phyloP scores from a whole-genome alignment of 2,797 vertebrate genomes.

The Ammospiza maritima region DNA sequence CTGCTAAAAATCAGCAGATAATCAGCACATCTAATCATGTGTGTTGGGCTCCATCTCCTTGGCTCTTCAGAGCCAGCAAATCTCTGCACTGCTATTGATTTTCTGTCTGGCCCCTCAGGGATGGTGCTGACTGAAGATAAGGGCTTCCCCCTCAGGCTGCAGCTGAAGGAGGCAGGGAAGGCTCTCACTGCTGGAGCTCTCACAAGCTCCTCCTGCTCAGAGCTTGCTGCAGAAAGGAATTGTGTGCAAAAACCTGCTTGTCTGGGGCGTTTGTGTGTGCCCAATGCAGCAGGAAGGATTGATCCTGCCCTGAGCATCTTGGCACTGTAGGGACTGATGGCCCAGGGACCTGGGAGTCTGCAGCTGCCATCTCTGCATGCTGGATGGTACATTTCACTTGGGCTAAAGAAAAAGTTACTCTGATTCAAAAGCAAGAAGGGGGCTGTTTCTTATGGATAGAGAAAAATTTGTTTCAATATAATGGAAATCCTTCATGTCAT shows the following conservation, averaged over 20 bases:
- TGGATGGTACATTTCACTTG: background rate
- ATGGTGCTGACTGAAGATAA: background rate
- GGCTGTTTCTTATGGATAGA: background rate
- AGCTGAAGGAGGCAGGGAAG: background rate
- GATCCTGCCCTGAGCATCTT: background rate
- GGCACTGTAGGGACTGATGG: background rate
- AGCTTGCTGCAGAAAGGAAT: background rate
- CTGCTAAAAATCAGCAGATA: background rate
- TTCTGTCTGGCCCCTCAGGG: background rate
- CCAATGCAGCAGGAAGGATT: background rate
- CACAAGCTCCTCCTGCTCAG: background rate
- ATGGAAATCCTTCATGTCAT: background rate
- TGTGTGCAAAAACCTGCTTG: background rate
- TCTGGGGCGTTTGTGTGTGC: background rate
- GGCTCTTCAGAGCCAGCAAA: background rate
- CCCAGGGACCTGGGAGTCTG: background rate
- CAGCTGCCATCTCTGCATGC: background rate
- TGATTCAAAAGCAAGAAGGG: background rate
- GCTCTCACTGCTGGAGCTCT: background rate
- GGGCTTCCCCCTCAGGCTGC: background rate
- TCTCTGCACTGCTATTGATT: constrained; percentile 40
- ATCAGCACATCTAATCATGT: background rate
- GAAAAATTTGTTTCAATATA: background rate
- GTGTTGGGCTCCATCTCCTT: background rate
- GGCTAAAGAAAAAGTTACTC: background rate